phyloP scores from a whole-genome alignment of 2,888 invertebrate species.

The Automeris io region DNA sequence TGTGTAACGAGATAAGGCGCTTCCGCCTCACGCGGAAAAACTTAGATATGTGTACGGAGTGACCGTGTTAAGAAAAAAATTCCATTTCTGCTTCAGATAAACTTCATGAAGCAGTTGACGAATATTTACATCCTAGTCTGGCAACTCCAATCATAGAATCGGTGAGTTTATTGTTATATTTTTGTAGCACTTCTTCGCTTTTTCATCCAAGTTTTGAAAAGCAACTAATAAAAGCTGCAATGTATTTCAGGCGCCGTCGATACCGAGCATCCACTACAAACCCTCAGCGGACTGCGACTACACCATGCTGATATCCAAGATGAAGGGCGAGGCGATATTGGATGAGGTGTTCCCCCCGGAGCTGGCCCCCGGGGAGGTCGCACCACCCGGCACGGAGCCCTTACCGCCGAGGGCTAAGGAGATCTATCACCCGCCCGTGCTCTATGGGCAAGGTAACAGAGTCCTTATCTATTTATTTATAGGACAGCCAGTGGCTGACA shows the following conservation, averaged over 20 bases:
- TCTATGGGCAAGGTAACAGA: slow-evolving; percentile 35
- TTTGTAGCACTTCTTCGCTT: too few species aligned
- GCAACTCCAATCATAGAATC: slow-evolving; percentile 79
- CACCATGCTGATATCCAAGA: slow-evolving; percentile 90
- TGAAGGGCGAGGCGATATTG: slow-evolving; percentile 78
- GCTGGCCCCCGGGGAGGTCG: slow-evolving; percentile 49
- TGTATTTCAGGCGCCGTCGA: slow-evolving; percentile 67
- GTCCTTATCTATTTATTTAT: too few species aligned
- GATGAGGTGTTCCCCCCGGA: slow-evolving; percentile 28
- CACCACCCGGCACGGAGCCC: slow-evolving; percentile 60
- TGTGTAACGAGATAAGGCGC: too few species aligned
- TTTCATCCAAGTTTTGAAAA: too few species aligned
- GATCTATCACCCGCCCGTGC: slow-evolving; percentile 45
- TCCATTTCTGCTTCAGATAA: slow-evolving; percentile 59
- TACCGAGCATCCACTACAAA: slow-evolving; percentile 84
- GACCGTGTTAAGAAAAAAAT: too few species aligned
- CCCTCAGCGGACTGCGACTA: slow-evolving; percentile 92
- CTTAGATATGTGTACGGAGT: too few species aligned
- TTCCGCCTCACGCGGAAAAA: too few species aligned
- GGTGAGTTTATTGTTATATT: too few species aligned
- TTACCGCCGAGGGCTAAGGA: slow-evolving; percentile 35
- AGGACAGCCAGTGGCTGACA: too few species aligned
- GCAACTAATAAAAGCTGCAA: too few species aligned
- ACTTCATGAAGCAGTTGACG: slow-evolving; percentile 76
- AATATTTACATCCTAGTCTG: slow-evolving; percentile 92